phyloP scores from a whole-genome alignment of 2,888 invertebrate species.

The Orchesella flavescens region DNA sequence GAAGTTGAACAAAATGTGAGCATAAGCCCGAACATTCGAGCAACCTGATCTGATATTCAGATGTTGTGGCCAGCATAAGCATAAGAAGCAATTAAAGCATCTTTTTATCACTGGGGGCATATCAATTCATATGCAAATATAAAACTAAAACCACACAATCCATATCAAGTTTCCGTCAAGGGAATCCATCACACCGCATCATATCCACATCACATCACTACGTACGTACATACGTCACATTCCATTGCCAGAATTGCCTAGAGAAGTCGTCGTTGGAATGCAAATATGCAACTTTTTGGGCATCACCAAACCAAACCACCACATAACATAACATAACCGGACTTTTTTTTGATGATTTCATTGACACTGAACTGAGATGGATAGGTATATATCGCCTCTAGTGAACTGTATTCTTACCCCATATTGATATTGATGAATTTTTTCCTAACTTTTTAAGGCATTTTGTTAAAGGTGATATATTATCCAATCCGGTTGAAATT shows the following conservation, averaged over 20 bases:
- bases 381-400: background rate
- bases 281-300: slow-evolving; percentile 37
- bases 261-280: slow-evolving; percentile 35
- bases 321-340: slow-evolving; percentile 12
- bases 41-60: too few relatives aligned
- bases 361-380: background rate
- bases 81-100: background rate
- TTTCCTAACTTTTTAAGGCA: background rate
- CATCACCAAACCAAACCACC: too few relatives aligned
- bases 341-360: slow-evolving; percentile 5
- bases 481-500: background rate
- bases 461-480: background rate
- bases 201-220: background rate
- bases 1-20: background rate
- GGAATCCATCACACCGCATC: slow-evolving; percentile 10
- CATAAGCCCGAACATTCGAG: background rate
- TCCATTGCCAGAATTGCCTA: slow-evolving; percentile 15
- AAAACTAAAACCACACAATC: background rate
- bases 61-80: background rate
- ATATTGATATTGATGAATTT: slow-evolving; percentile 9
- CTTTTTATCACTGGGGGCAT: slow-evolving; percentile 2
- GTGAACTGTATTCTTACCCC: slow-evolving; percentile 9
- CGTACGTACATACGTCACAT: background rate
- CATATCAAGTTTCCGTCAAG: slow-evolving; percentile 40
- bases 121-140: slow-evolving; percentile 13